Conservation (phyloP, 2,888 invertebrate genomes). For the Alloscopus bannaensis region DNA sequence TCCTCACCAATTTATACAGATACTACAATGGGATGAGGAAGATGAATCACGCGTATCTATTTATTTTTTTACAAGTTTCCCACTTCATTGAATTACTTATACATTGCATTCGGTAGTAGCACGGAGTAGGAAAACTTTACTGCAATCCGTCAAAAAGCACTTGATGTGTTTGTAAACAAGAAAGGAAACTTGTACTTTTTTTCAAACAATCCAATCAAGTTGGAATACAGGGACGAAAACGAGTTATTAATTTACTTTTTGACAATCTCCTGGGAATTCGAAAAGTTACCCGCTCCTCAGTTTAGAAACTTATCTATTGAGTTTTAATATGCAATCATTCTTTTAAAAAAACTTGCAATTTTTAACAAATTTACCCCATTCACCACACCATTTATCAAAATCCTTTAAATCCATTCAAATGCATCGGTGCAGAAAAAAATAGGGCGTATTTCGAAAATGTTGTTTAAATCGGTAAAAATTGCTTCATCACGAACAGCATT, state of each 20-base stretch:
- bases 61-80: neutral
- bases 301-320: too few species aligned
- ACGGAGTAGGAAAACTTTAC: too few species aligned
- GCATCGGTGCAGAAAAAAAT: too few species aligned
- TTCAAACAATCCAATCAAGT: conserved; percentile 23
- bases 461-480: too few species aligned
- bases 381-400: too few species aligned
- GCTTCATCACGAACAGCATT: too few species aligned
- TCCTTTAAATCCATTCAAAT: too few species aligned
- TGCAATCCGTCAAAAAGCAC: conserved; percentile 5
- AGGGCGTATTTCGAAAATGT: too few species aligned
- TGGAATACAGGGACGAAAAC: neutral
- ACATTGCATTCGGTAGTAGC: neutral
- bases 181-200: neutral
- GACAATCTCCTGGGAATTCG: neutral
- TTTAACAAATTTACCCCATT: too few species aligned
- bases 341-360: too few species aligned
- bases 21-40: neutral
- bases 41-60: neutral
- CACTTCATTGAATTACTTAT: conserved; percentile 19
- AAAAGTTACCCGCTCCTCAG: too few species aligned
- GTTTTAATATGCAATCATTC: too few species aligned
- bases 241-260: conserved; percentile 15
- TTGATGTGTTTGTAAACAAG: conserved; percentile 1
- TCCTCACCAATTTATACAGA: neutral